Evolutionary conservation across 2,113 vertebrate species (phyloP).

Genomic region (Zingel zingel): DNA sequence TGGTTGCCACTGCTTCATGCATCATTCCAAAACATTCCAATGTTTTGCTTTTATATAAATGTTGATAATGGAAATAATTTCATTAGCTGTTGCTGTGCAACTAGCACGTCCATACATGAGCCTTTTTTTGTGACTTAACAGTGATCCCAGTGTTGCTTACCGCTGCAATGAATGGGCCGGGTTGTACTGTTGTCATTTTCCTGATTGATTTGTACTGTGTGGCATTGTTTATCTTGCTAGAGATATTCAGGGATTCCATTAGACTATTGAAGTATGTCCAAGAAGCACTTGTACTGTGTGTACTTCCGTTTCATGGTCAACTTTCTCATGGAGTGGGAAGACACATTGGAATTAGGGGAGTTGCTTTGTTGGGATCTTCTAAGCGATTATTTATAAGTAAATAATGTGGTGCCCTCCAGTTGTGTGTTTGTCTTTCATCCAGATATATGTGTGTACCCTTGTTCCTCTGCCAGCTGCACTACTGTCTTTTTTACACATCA

Average conservation of each 20-base stretch:
- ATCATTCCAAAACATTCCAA: slow-evolving; percentile 17
- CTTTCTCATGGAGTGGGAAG: slow-evolving; percentile 16
- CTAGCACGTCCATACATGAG: not conserved
- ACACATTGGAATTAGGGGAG: not conserved
- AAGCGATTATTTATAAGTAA: slow-evolving; percentile 39
- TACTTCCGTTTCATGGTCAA: slow-evolving; percentile 22
- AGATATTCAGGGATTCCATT: slow-evolving; percentile 38
- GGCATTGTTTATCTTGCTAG: slow-evolving; percentile 52
- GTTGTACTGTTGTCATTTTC: slow-evolving; percentile 36
- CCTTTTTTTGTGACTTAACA: slow-evolving; percentile 18
- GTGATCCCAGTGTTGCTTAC: slow-evolving; percentile 34
- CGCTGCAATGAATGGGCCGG: slow-evolving; percentile 13
- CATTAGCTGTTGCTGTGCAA: slow-evolving; percentile 28
- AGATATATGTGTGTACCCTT: slow-evolving; percentile 1
- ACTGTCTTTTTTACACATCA: not conserved
- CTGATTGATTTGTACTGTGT: slow-evolving; percentile 51
- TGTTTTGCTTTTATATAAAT: slow-evolving; percentile 35
- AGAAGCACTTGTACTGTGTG: slow-evolving; percentile 23
- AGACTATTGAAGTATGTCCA: slow-evolving; percentile 22
- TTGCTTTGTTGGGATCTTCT: slow-evolving; percentile 38
- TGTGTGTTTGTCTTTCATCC: slow-evolving; percentile 36
- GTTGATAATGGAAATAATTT: slow-evolving; percentile 30
- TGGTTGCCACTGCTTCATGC: slow-evolving; percentile 34
- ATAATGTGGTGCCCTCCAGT: slow-evolving; percentile 35
- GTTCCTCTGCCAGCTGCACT: not conserved